Base-by-base conservation (phyloP, 2,797 vertebrate genomes). In the Ispidina lecontei region DNA sequence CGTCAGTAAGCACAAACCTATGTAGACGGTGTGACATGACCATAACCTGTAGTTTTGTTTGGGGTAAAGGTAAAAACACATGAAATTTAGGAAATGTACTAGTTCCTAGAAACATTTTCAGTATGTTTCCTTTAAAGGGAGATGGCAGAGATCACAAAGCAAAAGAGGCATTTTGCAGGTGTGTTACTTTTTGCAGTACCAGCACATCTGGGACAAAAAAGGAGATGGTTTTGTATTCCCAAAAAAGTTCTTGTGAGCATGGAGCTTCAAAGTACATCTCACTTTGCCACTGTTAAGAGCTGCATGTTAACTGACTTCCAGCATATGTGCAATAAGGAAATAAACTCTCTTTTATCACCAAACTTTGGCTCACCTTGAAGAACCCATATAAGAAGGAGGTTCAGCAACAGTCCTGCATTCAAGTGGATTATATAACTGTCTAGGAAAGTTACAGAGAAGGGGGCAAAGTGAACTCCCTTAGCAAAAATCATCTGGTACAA, bases 21-120 rank as follows among this genome's bases (percentile, higher is more conserved):
- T 0, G 1, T 13, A 47, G 20, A 58, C 4, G 5, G 3, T 58
- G 26, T 9, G 17, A 64, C 0, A 0, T 33, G 14, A 81, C 43
- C 6, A 21, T 9, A 29, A 71, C 9, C 31, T 62, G 17, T 28
- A 33, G 20, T 22, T 29, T 41, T 65, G 56, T 60, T 43, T 19
- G 37, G 21, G 12, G 43, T 29, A 18, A 28, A 56, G 12, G 20
- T 14, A 20, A 37, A 72, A 82, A 58, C 5, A 26, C 5, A 65
- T 7, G 8, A 64, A 28, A 55, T 65, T 54, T n/a, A 39, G 7
- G 3, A 78, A 44, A 4, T 26, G 20, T 7, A 44, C 8, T 49
- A 54, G 17, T 37, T 37, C 37, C 37, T 37, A 37, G 37, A 37
- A 37, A 37, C 37, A 39, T 51, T 33, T 54, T 72, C 52, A 46